phyloP scores from a whole-genome alignment of 2,113 vertebrate genomes.

The Megaleporinus macrocephalus region DNA sequence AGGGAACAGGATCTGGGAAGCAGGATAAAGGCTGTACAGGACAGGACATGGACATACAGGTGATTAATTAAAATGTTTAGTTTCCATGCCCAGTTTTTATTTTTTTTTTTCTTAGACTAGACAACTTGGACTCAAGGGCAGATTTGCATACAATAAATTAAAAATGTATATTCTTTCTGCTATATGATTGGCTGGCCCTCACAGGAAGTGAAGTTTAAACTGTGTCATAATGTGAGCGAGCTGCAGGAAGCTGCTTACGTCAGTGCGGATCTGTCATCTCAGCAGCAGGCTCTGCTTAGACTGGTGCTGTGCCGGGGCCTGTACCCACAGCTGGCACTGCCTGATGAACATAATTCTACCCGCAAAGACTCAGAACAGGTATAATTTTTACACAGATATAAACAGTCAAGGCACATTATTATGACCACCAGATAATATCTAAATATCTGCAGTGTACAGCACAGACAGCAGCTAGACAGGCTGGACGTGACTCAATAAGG shows the following conservation, averaged over 20 bases:
- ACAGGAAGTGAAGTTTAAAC: conserved; percentile 93
- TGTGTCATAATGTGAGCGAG: conserved; percentile 85
- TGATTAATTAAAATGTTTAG: conserved; percentile 52
- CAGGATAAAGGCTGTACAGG: conserved; percentile 59
- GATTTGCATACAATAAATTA: not conserved
- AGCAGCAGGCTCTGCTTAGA: conserved; percentile 82
- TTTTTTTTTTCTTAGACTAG: not conserved
- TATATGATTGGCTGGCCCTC: not conserved
- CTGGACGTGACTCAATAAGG: too few species aligned
- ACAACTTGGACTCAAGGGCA: not conserved
- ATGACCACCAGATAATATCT: too few species aligned
- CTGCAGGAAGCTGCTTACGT: conserved; percentile 77
- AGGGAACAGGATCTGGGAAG: conserved; percentile 32
- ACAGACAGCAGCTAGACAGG: too few species aligned
- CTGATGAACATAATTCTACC: conserved; percentile 85
- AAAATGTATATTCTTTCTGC: too few species aligned
- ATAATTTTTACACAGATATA: not conserved
- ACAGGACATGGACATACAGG: conserved; percentile 87
- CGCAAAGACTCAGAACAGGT: conserved; percentile 94
- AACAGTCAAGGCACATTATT: not conserved
- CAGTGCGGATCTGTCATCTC: conserved; percentile 74
- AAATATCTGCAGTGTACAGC: too few species aligned
- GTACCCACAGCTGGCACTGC: conserved; percentile 88
- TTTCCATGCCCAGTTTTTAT: not conserved
- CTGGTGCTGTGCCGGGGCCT: conserved; percentile 88